Conservation (phyloP, 2,888 invertebrate species). For the Polyommatus iphigenia region DNA sequence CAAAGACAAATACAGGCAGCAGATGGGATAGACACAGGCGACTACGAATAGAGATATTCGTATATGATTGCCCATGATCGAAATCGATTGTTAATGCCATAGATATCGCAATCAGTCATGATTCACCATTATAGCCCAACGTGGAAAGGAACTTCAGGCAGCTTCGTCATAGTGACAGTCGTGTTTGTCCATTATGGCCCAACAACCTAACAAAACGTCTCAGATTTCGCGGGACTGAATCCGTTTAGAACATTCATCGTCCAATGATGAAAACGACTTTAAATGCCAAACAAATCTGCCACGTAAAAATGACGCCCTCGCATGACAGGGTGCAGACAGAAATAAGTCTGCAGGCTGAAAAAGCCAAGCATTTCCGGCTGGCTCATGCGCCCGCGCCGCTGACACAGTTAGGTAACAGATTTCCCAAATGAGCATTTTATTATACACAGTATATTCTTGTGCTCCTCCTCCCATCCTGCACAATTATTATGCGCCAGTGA, state of each 20-base stretch:
- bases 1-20: constrained; percentile 42
- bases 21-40: neutral
- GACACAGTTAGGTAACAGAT: constrained; percentile 65
- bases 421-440: constrained; percentile 33
- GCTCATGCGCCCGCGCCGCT: constrained; percentile 57
- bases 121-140: no score
- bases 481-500: neutral
- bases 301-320: constrained; percentile 70
- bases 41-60: neutral
- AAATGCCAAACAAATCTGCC: constrained; percentile 60
- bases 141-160: no score
- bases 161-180: no score
- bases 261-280: constrained; percentile 58
- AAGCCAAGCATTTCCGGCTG: constrained; percentile 74
- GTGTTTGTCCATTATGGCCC: no score
- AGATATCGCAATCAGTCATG: neutral
- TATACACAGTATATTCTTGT: constrained; percentile 18
- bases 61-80: neutral
- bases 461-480: neutral
- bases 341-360: constrained; percentile 77
- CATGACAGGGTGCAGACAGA: constrained; percentile 70
- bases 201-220: no score
- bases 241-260: constrained; percentile 41
- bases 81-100: no score
- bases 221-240: constrained; percentile 43